These are phyloP conservation scores for Drosophila hydei DNA, from an alignment of 1,140 invertebrate genomes.

Conservation along the genomic window DNA sequence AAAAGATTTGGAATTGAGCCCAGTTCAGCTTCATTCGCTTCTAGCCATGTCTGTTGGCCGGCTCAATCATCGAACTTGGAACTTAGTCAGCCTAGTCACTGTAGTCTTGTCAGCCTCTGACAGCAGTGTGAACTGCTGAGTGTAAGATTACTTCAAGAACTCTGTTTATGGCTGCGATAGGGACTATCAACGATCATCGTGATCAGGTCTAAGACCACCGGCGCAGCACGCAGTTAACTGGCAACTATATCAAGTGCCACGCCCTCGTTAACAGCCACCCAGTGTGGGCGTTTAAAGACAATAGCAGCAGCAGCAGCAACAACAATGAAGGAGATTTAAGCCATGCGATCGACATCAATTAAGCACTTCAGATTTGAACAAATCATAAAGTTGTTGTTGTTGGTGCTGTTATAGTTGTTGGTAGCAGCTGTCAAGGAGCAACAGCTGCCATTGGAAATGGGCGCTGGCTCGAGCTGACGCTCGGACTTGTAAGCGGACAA, in stretches of 20 bases:
- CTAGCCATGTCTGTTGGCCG: too few relatives aligned
- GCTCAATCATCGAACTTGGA: too few relatives aligned
- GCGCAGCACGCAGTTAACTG: background rate
- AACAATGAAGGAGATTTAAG: background rate
- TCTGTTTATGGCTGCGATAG: too few relatives aligned
- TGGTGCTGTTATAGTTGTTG: constrained; percentile 13
- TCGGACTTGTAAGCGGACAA: background rate
- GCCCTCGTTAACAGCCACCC: too few relatives aligned
- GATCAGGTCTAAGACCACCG: constrained; percentile 21
- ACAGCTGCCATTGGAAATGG: constrained; percentile 20
- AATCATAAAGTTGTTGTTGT: constrained; percentile 58
- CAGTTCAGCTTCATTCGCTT: too few relatives aligned
- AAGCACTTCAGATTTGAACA: constrained; percentile 68
- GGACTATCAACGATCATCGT: too few relatives aligned
- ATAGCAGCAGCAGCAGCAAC: constrained; percentile 13
- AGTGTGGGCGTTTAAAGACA: constrained; percentile 30
- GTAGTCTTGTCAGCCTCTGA: too few relatives aligned
- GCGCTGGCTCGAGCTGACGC: background rate
- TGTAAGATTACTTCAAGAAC: too few relatives aligned
- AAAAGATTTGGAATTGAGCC: too few relatives aligned
- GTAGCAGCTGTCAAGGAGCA: constrained; percentile 30
- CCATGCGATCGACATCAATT: constrained; percentile 62
- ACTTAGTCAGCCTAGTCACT: too few relatives aligned
- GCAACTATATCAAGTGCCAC: constrained; percentile 18
- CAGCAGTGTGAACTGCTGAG: too few relatives aligned